Evolutionary conservation across 2,797 vertebrate genomes (phyloP).

Genomic region (Pseudochromis fuscus): DNA sequence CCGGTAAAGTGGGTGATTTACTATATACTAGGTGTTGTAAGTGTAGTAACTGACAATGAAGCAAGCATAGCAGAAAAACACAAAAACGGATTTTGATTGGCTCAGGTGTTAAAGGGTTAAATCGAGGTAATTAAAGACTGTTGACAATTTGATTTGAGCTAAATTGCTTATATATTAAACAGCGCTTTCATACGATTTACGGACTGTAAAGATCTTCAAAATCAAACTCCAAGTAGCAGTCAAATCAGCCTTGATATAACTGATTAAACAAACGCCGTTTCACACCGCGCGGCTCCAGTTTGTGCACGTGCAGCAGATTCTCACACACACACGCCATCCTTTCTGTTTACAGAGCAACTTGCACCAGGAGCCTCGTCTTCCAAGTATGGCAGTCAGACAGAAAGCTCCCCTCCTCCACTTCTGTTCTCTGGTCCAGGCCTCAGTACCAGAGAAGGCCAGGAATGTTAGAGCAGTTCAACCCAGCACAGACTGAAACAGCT

Average conservation of each 20-base stretch:
- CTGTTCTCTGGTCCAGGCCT: constrained; percentile 59
- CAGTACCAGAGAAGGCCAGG: constrained; percentile 78
- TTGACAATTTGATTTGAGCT: too few relatives aligned
- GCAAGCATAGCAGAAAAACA: too few relatives aligned
- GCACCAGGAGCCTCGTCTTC: constrained; percentile 70
- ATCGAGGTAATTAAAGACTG: too few relatives aligned
- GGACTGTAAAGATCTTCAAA: background rate
- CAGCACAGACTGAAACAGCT: constrained; percentile 37
- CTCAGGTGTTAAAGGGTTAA: too few relatives aligned
- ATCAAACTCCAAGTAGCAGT: background rate
- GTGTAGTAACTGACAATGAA: too few relatives aligned
- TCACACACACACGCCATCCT: constrained; percentile 19
- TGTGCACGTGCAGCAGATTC: constrained; percentile 38
- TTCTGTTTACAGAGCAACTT: constrained; percentile 73
- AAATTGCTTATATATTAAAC: background rate
- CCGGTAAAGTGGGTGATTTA: too few relatives aligned
- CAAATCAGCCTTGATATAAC: constrained; percentile 6
- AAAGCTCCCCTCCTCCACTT: constrained; percentile 69
- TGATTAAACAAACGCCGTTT: constrained; percentile 17
- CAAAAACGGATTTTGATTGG: too few relatives aligned
- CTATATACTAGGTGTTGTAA: too few relatives aligned
- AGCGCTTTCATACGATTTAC: background rate
- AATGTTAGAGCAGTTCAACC: constrained; percentile 71
- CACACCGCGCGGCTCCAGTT: constrained; percentile 20
- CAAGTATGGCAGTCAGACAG: constrained; percentile 80